A percentile compares a stretch with the other conserved stretches of the same genome.
phyloP scores from a whole-genome alignment of 2,797 vertebrate species.

The Lagodon rhomboides region DNA sequence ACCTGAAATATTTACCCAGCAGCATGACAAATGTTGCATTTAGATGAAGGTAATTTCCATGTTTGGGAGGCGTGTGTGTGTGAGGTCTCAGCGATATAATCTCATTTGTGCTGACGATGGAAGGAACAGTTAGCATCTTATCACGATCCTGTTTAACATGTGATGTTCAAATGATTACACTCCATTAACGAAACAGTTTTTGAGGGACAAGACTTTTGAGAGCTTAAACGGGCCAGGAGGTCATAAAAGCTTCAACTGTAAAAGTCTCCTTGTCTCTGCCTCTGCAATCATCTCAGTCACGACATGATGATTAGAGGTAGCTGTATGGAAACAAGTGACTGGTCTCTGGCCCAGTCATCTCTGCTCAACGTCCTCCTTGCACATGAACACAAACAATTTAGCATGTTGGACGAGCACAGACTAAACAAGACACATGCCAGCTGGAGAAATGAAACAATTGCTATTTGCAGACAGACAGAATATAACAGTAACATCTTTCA shows the following conservation, averaged over 20 bases:
- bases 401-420: conserved; percentile 30
- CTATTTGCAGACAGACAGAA: conserved; percentile 43
- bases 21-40: conserved; percentile 35
- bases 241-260: conserved; percentile 11
- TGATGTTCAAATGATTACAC: conserved; percentile 2
- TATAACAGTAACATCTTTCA: conserved; percentile 45
- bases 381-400: conserved; percentile 52
- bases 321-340: conserved; percentile 54
- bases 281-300: conserved; percentile 30
- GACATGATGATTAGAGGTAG: conserved; percentile 51
- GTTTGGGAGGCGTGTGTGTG: neutral
- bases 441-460: conserved; percentile 53
- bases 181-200: neutral
- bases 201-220: conserved; percentile 8
- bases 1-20: conserved; percentile 43
- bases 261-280: neutral
- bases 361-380: conserved; percentile 32
- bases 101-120: neutral
- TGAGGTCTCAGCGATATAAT: conserved; percentile 2
- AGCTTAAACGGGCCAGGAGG: neutral
- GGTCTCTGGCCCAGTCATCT: conserved; percentile 40
- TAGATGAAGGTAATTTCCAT: conserved; percentile 21
- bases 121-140: neutral
- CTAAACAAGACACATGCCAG: conserved; percentile 47
- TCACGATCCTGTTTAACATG: neutral